Evolutionary conservation across 1,140 invertebrate species (phyloP).

Genomic region (Drosophila mauritiana): DNA sequence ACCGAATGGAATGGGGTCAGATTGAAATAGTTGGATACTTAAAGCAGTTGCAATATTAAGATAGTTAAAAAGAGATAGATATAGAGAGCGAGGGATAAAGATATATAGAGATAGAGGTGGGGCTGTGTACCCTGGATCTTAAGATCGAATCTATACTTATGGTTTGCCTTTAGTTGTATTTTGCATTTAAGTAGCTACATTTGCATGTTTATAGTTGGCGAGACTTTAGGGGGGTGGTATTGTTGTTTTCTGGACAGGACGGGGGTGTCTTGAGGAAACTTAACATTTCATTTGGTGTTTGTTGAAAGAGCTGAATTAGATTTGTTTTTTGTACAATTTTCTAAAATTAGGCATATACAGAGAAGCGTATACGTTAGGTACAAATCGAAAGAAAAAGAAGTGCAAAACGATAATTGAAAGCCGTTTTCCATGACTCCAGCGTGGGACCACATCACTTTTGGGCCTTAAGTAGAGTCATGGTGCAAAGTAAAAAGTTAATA

Average conservation of each 20-base stretch:
- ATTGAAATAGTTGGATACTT: slow-evolving; percentile 11
- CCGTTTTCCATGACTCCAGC: neutral
- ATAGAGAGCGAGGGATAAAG: neutral
- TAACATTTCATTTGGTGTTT: slow-evolving; percentile 83
- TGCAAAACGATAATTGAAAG: slow-evolving; percentile 24
- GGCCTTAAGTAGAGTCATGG: slow-evolving; percentile 2
- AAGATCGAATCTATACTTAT: slow-evolving; percentile 29
- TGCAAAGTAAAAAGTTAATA: slow-evolving; percentile 7
- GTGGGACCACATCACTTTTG: slow-evolving; percentile 5
- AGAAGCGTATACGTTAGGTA: slow-evolving; percentile 18
- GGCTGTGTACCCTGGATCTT: slow-evolving; percentile 12
- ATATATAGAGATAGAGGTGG: slow-evolving; percentile 18
- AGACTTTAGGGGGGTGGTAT: slow-evolving; percentile 10
- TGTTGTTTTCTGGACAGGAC: slow-evolving; percentile 36
- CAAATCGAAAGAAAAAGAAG: neutral
- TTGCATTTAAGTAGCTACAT: slow-evolving; percentile 8
- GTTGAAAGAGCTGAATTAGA: slow-evolving; percentile 85
- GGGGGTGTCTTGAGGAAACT: slow-evolving; percentile 79
- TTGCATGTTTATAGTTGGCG: slow-evolving; percentile 12
- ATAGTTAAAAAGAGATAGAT: slow-evolving; percentile 21
- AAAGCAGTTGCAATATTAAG: slow-evolving; percentile 20
- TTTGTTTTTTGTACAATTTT: slow-evolving; percentile 67
- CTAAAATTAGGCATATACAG: slow-evolving; percentile 45
- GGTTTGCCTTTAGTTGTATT: slow-evolving; percentile 18
- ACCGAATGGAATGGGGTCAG: slow-evolving; percentile 10